Base-by-base conservation (phyloP, 2,797 vertebrate genomes). In the Ptychadena robeensis region DNA sequence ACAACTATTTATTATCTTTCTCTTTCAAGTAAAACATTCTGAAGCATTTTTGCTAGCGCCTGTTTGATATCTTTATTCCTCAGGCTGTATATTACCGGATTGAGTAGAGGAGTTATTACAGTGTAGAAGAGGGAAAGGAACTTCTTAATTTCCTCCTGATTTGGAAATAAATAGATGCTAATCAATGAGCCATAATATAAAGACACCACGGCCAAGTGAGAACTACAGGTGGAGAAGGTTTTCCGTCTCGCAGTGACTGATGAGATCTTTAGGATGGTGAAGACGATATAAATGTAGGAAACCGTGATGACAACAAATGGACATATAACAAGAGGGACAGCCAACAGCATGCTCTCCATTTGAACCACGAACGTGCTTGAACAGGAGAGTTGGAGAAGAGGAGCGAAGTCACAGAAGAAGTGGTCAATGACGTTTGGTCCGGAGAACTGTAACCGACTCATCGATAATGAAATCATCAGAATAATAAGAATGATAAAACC, bases 331-430 rank as follows among this genome's bases (percentile, higher is more conserved):
- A 87, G 85, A 0, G 89, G 34, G 14, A 85, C 79, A 53, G 86
- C 85, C 22, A 89, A 44, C 9, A 79, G 25, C 34, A 91, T 87
- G 68, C 86, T 86, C 0, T 70, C 79, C 18, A 86, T 71, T 69
- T 86, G 86, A 63, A 89, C 35, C 14, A 73, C 15, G 4, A 25
- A 40, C 34, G 87, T 89, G 57, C 85, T 79, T 30, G 87, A 71
- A 11, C 87, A 84, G 0, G 88, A 86, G 53, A 91, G 80, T 11
- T 38, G 61, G 0, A 89, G 79, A 63, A 90, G 14, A 0, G 89
- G 89, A 14, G 86, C 87, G 27, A 86, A 89, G 53, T 91, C 91
- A 85, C 91, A 92, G 40, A 91, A 91, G 82, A 92, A 92, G 81
- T 92, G 90, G 70, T 86, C 78, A 1, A 90, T 87, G 31, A 88